Evolutionary conservation across 2,888 invertebrate species (phyloP), one percentile per base, ranked within the genome.

Genomic region (Lithophane semibrunnea): DNA sequence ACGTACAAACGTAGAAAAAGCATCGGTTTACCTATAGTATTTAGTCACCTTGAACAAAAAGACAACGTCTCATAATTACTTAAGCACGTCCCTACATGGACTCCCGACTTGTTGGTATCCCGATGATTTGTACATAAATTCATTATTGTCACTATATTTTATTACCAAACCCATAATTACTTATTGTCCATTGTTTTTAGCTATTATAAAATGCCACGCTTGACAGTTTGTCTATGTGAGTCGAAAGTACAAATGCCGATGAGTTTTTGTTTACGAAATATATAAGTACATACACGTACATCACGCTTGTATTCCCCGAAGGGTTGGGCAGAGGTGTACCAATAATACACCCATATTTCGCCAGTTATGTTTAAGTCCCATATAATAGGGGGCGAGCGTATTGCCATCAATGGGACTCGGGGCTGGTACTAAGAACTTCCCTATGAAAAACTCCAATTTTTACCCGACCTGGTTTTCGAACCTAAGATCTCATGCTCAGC

Each of bases 81-180:
- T 86, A 87, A 88, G 85, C 85, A 79, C 73, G 63, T 82, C 94
- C 91, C 79, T 94, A 93, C 88, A 93, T 82, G 90, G 91, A 42
- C 80, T 61, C 77, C 80, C 71, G 85, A 87, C 90, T 85, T 93
- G 93, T 93, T 91, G 94, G 94, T 84, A 94, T 94, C 90, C 89
- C 89, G 91, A 92, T 94, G 93, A 94, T 93, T 92, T 92, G 91
- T 90, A 87, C 91, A 94, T 95, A 93, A 94, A 94, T 93, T 92
- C 88, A 84, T 88, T 88, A 89, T 88, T 88, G 87, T 84, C 87
- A 86, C 89, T 90, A 88, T 88, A 89, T 89, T 88, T 90, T 91
- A 89, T 91, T 88, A 90, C 87, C 84, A 87, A 84, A 86, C 86
- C 89, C 80, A 90, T 91, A 92, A 93, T 93, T 87, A 86, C 90